Percentiles rank a stretch among this genome's conserved stretches.
These are phyloP conservation scores for Drepana arcuata DNA, from an alignment of 1,140 invertebrate species.

Conservation along the genomic window DNA sequence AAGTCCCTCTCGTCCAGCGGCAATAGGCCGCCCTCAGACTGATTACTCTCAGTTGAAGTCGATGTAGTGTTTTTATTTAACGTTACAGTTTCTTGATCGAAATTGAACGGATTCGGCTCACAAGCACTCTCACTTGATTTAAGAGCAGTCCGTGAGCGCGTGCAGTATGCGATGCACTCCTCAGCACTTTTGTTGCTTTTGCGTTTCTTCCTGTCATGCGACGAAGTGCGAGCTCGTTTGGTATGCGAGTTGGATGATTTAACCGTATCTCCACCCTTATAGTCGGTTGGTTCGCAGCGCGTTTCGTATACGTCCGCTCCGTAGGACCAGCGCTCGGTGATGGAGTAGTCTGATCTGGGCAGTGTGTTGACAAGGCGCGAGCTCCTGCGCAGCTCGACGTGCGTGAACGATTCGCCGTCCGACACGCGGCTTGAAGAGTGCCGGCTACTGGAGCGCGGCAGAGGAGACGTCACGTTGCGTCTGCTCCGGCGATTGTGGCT, in stretches of 20 bases:
- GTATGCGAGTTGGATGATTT: conserved; percentile 29
- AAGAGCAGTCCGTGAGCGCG: conserved; percentile 65
- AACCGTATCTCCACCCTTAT: conserved; percentile 39
- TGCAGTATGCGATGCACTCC: conserved; percentile 60
- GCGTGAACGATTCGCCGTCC: conserved; percentile 31
- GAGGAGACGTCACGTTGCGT: conserved; percentile 48
- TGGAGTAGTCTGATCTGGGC: conserved; percentile 57
- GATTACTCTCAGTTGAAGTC: conserved; percentile 29
- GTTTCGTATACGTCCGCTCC: conserved; percentile 64
- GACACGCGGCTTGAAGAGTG: conserved; percentile 28
- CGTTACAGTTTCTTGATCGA: conserved; percentile 29
- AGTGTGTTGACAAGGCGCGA: conserved; percentile 50
- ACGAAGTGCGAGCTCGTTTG: conserved; percentile 48
- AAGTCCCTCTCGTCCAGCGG: conserved; percentile 68
- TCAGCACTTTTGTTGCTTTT: conserved; percentile 34
- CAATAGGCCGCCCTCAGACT: conserved; percentile 52
- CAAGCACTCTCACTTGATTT: conserved; percentile 56
- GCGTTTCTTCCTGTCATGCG: conserved; percentile 58
- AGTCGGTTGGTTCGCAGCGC: conserved; percentile 48
- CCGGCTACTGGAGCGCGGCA: conserved; percentile 41
- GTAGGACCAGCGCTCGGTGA: conserved; percentile 63
- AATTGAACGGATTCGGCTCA: conserved; percentile 40
- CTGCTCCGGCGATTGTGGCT: conserved; percentile 59
- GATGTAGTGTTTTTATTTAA: conserved; percentile 20
- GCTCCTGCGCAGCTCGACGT: conserved; percentile 50